Evolutionary conservation across 2,113 vertebrate species (phyloP).

Genomic region (Coryphaenoides rupestris): DNA sequence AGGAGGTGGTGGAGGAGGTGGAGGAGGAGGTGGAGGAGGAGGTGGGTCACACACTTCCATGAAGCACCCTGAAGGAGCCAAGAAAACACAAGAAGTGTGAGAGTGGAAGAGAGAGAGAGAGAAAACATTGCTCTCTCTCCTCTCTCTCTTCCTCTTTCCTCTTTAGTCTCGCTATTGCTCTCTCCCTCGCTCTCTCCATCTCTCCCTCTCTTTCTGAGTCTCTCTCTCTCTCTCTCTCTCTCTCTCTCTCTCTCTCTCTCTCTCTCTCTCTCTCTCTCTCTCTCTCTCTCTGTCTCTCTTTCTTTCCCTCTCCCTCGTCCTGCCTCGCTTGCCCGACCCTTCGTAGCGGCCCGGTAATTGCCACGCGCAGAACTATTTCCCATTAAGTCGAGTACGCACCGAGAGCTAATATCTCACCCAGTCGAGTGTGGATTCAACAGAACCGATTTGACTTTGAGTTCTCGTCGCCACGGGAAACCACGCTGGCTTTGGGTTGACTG

Average conservation of each 20-base stretch:
- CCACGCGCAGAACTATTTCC: slow-evolving; percentile 49
- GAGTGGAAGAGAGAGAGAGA: slow-evolving; percentile 69
- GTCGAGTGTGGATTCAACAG: slow-evolving; percentile 25
- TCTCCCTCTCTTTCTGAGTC: no score
- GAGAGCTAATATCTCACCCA: slow-evolving; percentile 48
- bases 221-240: slow-evolving; percentile 59
- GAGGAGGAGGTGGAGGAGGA: neutral
- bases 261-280: slow-evolving; percentile 53
- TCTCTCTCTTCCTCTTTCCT: slow-evolving; percentile 68
- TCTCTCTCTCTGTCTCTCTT: slow-evolving; percentile 15
- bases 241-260: slow-evolving; percentile 75
- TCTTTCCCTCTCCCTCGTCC: neutral
- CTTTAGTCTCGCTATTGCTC: slow-evolving; percentile 80
- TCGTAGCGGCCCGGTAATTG: slow-evolving; percentile 52
- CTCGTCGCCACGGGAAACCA: no score
- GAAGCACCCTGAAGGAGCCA: neutral
- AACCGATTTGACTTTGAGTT: slow-evolving; percentile 17
- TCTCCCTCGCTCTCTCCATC: slow-evolving; percentile 51
- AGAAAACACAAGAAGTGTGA: neutral
- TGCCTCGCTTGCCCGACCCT: slow-evolving; percentile 11
- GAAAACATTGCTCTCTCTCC: slow-evolving; percentile 73
- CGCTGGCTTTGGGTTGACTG: no score
- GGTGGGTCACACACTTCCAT: neutral
- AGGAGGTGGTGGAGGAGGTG: neutral
- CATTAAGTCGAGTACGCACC: slow-evolving; percentile 48